A percentile compares a stretch with the other conserved stretches of the same genome.
phyloP scores from a whole-genome alignment of 2,113 vertebrate species.

The Fulmarus glacialis region DNA sequence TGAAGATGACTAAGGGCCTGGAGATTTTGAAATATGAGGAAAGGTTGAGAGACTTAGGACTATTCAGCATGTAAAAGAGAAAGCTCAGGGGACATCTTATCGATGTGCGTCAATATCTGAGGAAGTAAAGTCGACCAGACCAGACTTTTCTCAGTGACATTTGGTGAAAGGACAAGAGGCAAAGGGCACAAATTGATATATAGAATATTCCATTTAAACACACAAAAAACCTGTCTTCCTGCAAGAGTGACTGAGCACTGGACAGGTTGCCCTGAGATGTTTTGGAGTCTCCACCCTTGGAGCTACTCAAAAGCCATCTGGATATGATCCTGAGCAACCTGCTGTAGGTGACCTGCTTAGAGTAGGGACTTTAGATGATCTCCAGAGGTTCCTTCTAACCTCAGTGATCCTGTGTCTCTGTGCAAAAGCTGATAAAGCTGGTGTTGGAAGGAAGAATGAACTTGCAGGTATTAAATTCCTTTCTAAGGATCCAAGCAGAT shows the following conservation, averaged over 20 bases:
- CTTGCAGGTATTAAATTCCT: background rate
- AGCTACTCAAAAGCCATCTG: background rate
- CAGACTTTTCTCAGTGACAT: background rate
- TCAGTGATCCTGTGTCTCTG: background rate
- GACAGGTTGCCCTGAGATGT: background rate
- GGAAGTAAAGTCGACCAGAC: background rate
- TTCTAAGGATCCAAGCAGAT: background rate
- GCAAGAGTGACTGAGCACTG: background rate
- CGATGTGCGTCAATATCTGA: background rate
- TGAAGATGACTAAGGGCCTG: background rate
- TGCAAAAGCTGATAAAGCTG: background rate
- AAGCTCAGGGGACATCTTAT: background rate
- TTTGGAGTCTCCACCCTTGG: background rate
- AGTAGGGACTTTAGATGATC: background rate
- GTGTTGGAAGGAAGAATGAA: background rate
- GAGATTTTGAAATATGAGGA: background rate
- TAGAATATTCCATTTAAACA: background rate
- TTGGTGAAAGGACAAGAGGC: background rate
- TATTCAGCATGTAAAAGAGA: background rate
- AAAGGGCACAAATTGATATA: background rate
- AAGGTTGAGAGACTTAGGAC: background rate
- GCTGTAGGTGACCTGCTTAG: background rate
- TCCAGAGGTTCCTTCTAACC: background rate
- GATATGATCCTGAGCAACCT: background rate
- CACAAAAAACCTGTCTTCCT: background rate